Base-by-base conservation (phyloP, 2,888 invertebrate genomes). In the Lampropteryx suffumata region DNA sequence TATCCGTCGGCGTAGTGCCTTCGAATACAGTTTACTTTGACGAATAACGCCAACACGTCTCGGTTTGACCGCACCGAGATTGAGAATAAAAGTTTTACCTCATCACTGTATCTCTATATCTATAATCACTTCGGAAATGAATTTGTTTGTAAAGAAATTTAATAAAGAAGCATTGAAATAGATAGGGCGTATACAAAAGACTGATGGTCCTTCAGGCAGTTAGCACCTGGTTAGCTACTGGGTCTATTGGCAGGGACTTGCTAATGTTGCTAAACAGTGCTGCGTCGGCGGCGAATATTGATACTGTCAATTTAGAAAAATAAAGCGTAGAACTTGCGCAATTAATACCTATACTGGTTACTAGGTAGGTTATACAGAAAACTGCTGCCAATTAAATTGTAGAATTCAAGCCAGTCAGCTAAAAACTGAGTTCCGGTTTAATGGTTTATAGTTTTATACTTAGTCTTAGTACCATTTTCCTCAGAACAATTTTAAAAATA, bases 201-300 rank as follows among this genome's bases (percentile, higher is more conserved):
- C 54, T 62, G 57, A 57, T 57, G 61, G 29, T 51, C 55, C 47
- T 34, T 42, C 33, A 33, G 33, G 49, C 46, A 64, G 54, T 74
- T 74, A 68, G 49, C 73, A 67, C 65, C 32, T 57, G 11, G 40
- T 29, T 50, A 45, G 49, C 47, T 61, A 64, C 50, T 44, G 28
- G 44, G 17, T 44, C 48, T 36, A 57, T 70, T 67, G 37, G 42
- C 66, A 51, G 37, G 37, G 55, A 37, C 39, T 48, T 46, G 64
- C 59, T 73, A 73, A 73, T 66, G 47, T 52, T 57, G 52, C 17
- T 53, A 61, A 63, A 63, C 69, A 62, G 63, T 46, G 27, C 43
- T 55, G 60, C 41, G 41, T 36, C 35, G 33, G n/a, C 8, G 21
- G 37, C 11, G n/a, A 17, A 26, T 57, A 50, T 64, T 64, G 56